Evolutionary conservation across 2,113 vertebrate genomes (phyloP).

Genomic region (Ptilorrhoa leucosticta): DNA sequence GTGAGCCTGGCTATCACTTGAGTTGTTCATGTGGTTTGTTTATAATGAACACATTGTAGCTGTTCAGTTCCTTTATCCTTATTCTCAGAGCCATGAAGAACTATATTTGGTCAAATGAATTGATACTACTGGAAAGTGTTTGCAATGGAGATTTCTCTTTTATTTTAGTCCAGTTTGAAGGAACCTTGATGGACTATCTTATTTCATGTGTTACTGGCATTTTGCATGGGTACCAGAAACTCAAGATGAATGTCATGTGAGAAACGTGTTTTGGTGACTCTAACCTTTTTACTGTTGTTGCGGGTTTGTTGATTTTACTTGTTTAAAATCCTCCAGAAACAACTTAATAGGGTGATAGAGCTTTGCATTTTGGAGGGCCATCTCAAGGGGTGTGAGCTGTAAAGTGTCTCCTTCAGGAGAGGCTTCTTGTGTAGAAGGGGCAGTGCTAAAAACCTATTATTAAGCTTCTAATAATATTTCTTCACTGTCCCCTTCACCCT

Average conservation of each 20-base stretch:
- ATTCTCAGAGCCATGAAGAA: background rate
- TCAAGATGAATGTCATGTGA: background rate
- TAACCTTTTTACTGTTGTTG: background rate
- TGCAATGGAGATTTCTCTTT: background rate
- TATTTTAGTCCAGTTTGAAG: background rate
- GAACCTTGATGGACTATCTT: background rate
- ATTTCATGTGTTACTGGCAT: background rate
- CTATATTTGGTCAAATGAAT: background rate
- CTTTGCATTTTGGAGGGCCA: background rate
- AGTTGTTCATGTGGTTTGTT: background rate
- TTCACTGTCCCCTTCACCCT: background rate
- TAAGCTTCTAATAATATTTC: constrained; percentile 28
- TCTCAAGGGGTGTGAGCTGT: accelerated
- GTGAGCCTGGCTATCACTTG: background rate
- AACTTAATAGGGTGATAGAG: background rate
- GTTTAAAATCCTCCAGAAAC: background rate
- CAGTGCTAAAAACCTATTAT: background rate
- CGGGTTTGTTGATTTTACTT: background rate
- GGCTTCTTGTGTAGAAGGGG: background rate
- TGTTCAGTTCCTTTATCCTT: background rate
- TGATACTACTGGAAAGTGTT: background rate
- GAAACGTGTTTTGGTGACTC: background rate
- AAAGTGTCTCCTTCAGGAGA: background rate
- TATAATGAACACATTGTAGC: background rate
- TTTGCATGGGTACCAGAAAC: background rate